Evolutionary conservation across 2,113 vertebrate genomes (phyloP).

Genomic region (Thamnaconus septentrionalis): DNA sequence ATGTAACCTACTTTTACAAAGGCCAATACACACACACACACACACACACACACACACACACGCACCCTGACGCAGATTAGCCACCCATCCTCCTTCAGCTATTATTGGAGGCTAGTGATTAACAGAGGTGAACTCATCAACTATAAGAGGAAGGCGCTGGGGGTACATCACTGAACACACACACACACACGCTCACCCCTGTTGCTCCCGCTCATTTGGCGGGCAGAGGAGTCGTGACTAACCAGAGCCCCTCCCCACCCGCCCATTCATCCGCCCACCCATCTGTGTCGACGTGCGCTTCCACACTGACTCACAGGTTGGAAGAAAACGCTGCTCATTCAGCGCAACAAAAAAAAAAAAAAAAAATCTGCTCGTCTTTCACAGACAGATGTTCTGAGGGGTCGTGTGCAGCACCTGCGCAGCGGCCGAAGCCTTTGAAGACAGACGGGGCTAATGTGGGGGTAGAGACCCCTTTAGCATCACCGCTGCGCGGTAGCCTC

Average conservation of each 20-base stretch:
- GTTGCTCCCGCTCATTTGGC: slow-evolving; percentile 57
- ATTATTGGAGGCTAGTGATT: slow-evolving; percentile 61
- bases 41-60: slow-evolving; percentile 5
- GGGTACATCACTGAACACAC: not conserved
- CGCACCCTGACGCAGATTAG: not conserved
- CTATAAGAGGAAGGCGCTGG: slow-evolving; percentile 31
- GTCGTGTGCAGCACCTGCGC: slow-evolving; percentile 8
- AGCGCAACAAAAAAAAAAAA: slow-evolving; percentile 6
- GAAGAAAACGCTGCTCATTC: slow-evolving; percentile 15
- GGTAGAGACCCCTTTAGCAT: too few species aligned
- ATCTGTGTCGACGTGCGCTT: slow-evolving; percentile 30
- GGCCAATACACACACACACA: slow-evolving; percentile 8
- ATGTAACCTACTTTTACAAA: slow-evolving; percentile 10
- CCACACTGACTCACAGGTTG: slow-evolving; percentile 15
- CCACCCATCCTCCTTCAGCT: slow-evolving; percentile 1
- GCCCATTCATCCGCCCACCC: slow-evolving; percentile 2
- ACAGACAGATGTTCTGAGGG: not conserved
- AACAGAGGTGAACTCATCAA: slow-evolving; percentile 73
- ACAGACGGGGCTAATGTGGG: slow-evolving; percentile 9
- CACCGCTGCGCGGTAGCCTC: too few species aligned
- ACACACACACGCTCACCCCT: slow-evolving; percentile 13
- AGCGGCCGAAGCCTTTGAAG: slow-evolving; percentile 36
- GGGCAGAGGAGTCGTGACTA: slow-evolving; percentile 73
- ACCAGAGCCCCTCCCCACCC: slow-evolving; percentile 28
- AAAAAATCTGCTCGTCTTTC: not conserved